phyloP scores from a whole-genome alignment of 2,113 vertebrate genomes.

The Opisthocomus hoazin region DNA sequence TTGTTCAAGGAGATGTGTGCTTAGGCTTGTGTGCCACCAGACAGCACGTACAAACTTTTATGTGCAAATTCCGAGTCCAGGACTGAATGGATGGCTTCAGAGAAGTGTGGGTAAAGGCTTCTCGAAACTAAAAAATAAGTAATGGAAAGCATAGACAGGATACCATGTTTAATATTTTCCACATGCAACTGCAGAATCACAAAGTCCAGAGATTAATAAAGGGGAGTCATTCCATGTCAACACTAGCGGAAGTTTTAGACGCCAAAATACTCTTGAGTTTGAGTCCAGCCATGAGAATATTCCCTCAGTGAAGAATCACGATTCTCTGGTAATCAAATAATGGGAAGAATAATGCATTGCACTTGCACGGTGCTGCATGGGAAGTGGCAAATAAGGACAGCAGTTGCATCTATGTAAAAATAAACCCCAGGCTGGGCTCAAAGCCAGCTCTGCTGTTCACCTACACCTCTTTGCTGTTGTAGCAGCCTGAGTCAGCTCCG shows the following conservation, averaged over 20 bases:
- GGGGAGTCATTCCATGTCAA: not conserved
- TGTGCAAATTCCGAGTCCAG: not conserved
- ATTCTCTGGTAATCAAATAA: not conserved
- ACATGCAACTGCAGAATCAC: not conserved
- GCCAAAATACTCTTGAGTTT: not conserved
- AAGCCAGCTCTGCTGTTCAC: slow-evolving; percentile 36
- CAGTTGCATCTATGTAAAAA: not conserved
- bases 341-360: not conserved
- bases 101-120: not conserved
- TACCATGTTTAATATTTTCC: not conserved
- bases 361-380: not conserved
- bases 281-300: not conserved
- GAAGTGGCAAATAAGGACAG: slow-evolving; percentile 31
- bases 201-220: not conserved
- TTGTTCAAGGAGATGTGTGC: not conserved
- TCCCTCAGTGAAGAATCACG: not conserved
- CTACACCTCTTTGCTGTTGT: not conserved
- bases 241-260: not conserved
- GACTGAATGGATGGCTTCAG: not conserved
- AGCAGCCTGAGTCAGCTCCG: not conserved
- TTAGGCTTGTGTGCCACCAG: not conserved
- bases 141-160: not conserved
- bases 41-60: not conserved
- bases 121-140: slow-evolving; percentile 7
- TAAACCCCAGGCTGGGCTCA: not conserved